Evolutionary conservation across 2,888 invertebrate species (phyloP), one percentile per base, ranked within the genome.

Genomic region (Amiota communis): DNA sequence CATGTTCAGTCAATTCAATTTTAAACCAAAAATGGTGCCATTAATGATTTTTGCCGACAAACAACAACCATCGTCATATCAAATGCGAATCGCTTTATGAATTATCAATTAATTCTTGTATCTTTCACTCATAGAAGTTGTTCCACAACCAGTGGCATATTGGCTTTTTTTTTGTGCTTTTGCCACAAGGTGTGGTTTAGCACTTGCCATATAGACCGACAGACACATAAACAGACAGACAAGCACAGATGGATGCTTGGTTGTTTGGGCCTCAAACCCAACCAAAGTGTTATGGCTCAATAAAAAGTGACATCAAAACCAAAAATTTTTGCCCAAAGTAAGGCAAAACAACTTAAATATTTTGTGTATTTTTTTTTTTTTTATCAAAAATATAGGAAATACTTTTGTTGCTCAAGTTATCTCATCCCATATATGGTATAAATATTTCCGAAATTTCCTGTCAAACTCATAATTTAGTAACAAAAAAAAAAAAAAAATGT

Each of bases 361-460:
- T 57, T 57, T 57, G 57, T n/a, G n/a, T n/a, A n/a, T 57, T 57
- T 57, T 15, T 57, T 13, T 59, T 59, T 8, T 59, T 59, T 9
- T 17, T 59, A 9, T 59, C 2, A 51, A 6, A 36, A 36, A 36
- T 36, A 46, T 46, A n/a, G 63, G n/a, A 36, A 17, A 36, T 47
- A 9, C 53, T 68, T 51, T 68, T 53, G 59, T 59, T 63, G 46
- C 4, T 17, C 4, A 47, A 57, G 17, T 46, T 51, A 61, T 74
- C 81, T 13, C 57, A 51, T 36, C 36, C 83, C 86, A 86, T 86
- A 83, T 83, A 83, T 79, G 86, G 83, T 78, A 76, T 86, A 83
- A 86, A 80, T 83, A 86, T 83, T 83, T 85, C 82, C 81, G 79
- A 86, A 86, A 83, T 83, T 82, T 84, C 85, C 85, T 86, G 80